Evolutionary conservation across 2,888 invertebrate species (phyloP).

Genomic region (Synergus itoensis): DNA sequence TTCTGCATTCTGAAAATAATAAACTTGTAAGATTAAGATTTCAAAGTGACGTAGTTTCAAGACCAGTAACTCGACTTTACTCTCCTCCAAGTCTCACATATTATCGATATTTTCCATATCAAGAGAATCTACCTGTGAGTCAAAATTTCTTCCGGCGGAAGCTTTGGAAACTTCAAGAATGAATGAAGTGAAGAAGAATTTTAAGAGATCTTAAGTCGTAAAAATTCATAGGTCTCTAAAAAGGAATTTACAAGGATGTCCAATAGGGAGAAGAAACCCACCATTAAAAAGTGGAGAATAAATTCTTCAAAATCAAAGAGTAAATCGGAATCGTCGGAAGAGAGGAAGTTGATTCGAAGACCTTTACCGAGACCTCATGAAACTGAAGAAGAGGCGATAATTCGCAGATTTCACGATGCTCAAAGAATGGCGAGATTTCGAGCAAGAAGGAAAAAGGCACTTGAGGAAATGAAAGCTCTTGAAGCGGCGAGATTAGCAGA

Average conservation of each 20-base stretch:
- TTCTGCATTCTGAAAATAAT: neutral
- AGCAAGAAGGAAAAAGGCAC: slow-evolving; percentile 64
- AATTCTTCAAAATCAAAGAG: slow-evolving; percentile 7
- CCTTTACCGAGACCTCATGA: slow-evolving; percentile 60
- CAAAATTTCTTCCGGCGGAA: neutral
- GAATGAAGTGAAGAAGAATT: neutral
- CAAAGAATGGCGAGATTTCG: slow-evolving; percentile 70
- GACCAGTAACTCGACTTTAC: neutral
- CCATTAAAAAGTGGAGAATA: neutral
- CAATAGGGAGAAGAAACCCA: neutral
- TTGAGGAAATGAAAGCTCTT: slow-evolving; percentile 60
- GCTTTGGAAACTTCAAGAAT: neutral
- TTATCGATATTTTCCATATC: neutral
- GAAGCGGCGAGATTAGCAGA: slow-evolving; percentile 56
- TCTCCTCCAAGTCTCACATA: neutral
- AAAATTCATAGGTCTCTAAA: neutral
- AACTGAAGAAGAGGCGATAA: slow-evolving; percentile 66
- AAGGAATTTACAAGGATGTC: neutral
- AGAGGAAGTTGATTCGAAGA: slow-evolving; percentile 49
- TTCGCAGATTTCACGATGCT: slow-evolving; percentile 67
- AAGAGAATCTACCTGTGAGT: neutral
- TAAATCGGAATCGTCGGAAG: slow-evolving; percentile 12
- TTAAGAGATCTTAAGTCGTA: neutral
- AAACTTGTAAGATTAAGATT: neutral
- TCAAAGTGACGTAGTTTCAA: neutral